phyloP scores from a whole-genome alignment of 2,113 vertebrate genomes.

The Oryzias woworae region DNA sequence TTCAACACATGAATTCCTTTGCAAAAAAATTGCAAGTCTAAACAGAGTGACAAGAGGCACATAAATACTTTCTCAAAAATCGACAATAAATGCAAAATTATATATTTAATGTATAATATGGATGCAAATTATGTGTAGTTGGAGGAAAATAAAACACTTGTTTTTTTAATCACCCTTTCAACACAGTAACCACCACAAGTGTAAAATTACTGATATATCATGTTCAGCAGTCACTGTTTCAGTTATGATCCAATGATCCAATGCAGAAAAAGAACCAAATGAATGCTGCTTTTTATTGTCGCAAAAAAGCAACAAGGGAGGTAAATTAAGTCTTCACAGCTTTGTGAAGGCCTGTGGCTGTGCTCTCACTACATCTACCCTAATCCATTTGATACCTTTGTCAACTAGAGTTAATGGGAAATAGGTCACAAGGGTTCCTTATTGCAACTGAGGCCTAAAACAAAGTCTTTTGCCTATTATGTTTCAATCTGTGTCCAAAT shows the following conservation, averaged over 20 bases:
- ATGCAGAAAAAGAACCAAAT: too few relatives aligned
- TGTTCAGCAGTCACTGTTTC: too few relatives aligned
- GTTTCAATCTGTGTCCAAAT: background rate
- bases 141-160: background rate
- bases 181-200: too few relatives aligned
- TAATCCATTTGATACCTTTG: slow-evolving; percentile 1
- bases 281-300: background rate
- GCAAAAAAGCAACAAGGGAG: background rate
- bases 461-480: background rate
- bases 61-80: too few relatives aligned
- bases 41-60: background rate
- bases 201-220: too few relatives aligned
- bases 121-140: background rate
- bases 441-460: background rate
- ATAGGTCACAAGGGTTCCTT: background rate
- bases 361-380: background rate
- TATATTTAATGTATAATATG: too few relatives aligned
- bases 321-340: background rate
- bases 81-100: too few relatives aligned
- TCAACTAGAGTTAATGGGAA: background rate
- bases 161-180: background rate
- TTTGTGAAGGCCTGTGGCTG: background rate
- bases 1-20: slow-evolving; percentile 11
- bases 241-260: too few relatives aligned
- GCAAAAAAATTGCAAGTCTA: slow-evolving; percentile 13